phyloP scores from a whole-genome alignment of 64 coral and sea anemone genomes.

The Astreopora myriophthalma region DNA sequence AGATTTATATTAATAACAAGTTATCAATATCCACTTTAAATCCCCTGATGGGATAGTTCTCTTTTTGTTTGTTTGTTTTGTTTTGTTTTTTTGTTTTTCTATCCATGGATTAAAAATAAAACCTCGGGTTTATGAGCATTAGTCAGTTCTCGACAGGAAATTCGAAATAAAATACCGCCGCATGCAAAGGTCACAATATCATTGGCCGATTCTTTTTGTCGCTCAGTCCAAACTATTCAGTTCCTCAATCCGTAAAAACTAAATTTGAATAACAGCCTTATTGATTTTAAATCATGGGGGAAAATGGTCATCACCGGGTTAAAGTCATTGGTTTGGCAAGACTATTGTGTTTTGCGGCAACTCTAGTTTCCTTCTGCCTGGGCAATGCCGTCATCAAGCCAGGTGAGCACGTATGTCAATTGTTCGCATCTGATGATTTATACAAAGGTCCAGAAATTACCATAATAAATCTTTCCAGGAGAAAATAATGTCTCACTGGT shows the following conservation, averaged over 20 bases:
- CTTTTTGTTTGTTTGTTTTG: too few relatives aligned
- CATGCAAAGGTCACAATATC: not conserved
- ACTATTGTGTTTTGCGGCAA: not conserved
- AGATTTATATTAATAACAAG: too few relatives aligned
- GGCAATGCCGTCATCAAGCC: not conserved
- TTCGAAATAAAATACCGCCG: not conserved
- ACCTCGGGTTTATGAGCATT: too few relatives aligned
- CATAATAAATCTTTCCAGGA: too few relatives aligned
- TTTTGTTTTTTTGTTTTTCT: too few relatives aligned
- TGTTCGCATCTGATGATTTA: not conserved
- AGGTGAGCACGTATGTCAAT: not conserved
- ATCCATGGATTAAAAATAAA: too few relatives aligned
- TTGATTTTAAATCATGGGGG: not conserved
- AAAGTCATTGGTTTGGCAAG: not conserved
- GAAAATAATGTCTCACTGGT: too few relatives aligned
- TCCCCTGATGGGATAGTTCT: too few relatives aligned
- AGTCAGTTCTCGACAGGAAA: not conserved
- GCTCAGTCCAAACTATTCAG: not conserved
- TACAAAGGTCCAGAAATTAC: not conserved
- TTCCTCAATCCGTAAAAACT: not conserved
- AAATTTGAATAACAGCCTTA: not conserved
- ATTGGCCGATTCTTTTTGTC: not conserved
- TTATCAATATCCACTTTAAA: too few relatives aligned
- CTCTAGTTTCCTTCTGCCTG: not conserved
- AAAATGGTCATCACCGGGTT: not conserved